Percentiles rank a stretch among this genome's conserved stretches.
These are phyloP conservation scores for Anableps anableps DNA, from an alignment of 2,797 vertebrate genomes.

Conservation along the genomic window DNA sequence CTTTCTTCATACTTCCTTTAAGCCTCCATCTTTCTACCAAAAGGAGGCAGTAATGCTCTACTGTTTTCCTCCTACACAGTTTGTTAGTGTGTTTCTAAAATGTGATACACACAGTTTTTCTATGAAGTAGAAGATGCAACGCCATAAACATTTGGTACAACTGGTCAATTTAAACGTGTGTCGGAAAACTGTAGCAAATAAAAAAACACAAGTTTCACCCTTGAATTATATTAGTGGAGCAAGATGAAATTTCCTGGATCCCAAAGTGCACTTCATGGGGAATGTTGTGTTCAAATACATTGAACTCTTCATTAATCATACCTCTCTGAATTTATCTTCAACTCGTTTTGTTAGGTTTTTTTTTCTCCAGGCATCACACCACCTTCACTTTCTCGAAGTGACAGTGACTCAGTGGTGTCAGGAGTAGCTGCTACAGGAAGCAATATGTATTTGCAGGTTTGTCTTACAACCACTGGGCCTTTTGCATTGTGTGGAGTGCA, in stretches of 20 bases:
- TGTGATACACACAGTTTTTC: neutral
- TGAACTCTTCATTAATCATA: neutral
- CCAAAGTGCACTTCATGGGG: neutral
- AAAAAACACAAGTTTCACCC: too few species aligned
- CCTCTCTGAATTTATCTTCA: neutral
- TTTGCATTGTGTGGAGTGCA: neutral
- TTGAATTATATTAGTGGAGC: neutral
- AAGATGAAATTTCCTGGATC: neutral
- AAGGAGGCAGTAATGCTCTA: neutral
- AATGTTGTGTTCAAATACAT: neutral
- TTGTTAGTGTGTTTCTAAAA: neutral
- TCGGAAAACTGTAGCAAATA: neutral
- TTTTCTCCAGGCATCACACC: neutral
- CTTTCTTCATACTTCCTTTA: too few species aligned
- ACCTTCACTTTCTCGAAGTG: constrained; percentile 9
- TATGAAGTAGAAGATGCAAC: neutral
- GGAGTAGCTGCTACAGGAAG: neutral
- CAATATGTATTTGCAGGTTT: neutral
- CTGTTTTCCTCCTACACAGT: neutral
- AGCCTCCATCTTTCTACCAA: neutral
- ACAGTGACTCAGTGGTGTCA: constrained; percentile 26
- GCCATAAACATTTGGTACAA: neutral
- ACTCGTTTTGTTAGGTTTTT: neutral
- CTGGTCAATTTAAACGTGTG: neutral
- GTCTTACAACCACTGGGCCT: too few species aligned